Evolutionary conservation across 1,140 invertebrate species (phyloP), one percentile per base, ranked within the genome.

Genomic region (Teleopsis dalmanni): DNA sequence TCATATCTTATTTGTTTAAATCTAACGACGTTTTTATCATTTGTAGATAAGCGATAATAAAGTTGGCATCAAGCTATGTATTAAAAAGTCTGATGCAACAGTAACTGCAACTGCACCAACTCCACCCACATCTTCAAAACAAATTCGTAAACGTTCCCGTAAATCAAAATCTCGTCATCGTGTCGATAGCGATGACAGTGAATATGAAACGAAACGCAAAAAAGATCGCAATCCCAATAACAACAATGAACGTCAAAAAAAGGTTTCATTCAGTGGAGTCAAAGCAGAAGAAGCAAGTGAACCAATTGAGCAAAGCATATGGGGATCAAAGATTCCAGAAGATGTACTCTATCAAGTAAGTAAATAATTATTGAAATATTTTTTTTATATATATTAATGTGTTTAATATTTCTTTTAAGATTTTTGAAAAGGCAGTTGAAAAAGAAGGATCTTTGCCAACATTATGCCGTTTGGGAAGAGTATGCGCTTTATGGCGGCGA

Each of bases 401-500:
- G 13, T 14, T 27, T 26, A 35, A 35, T 42, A 18, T 27, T 36
- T 21, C 37, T n/a, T 41, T 33, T 76, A 9, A 83, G 64, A 84
- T 91, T 58, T 88, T 89, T 63, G 70, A 80, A 55, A 69, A 80
- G 65, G 77, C 81, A 38, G 77, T 81, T 19, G 65, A 76, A 41
- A 75, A 75, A 49, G 80, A 83, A 59, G 87, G 87, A 35, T 78
- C 80, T 51, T 71, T 90, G 57, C 87, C 87, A 35, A 78, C 81
- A 56, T 71, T 88, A 49, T 76, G 70, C 70, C 85, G 85, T 59
- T 76, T 87, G 58, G 78, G 81, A 37, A 77, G 77, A 64, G 87
- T 90, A 9, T 89, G 87, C 71, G 78, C 77, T 47, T 63, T 83
- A 38, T 91, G 87, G 87, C 72, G 81, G 36, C 75, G 78, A 55